Conservation (phyloP, 2,888 invertebrate species). For the Fragum sueziense region DNA sequence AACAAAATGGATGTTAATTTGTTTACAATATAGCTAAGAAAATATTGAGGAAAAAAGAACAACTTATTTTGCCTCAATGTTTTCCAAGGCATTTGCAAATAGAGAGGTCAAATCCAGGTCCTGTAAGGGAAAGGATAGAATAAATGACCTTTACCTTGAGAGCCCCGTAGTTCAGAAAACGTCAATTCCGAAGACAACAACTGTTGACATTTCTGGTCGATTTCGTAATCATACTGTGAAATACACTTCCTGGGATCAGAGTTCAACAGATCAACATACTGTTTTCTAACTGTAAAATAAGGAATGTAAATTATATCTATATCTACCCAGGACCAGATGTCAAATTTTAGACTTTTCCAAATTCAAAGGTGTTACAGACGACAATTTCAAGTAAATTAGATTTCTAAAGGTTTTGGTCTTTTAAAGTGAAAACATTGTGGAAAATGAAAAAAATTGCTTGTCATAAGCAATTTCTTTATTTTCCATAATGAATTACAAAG, state of each 20-base stretch:
- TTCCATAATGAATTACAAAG: neutral
- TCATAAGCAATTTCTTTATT: neutral
- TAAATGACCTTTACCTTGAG: constrained; percentile 71
- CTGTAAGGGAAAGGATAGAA: too few relatives aligned
- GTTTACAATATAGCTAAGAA: too few relatives aligned
- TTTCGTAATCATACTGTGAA: constrained; percentile 79
- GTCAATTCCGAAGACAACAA: constrained; percentile 77
- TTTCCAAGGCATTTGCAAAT: neutral
- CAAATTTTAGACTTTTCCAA: neutral
- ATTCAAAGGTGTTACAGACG: too few relatives aligned
- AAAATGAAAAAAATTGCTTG: too few relatives aligned
- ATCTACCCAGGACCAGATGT: neutral
- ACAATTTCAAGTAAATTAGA: too few relatives aligned
- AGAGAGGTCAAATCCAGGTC: too few relatives aligned
- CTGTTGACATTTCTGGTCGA: constrained; percentile 80
- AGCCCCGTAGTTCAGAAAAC: constrained; percentile 76
- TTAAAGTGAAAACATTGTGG: too few relatives aligned
- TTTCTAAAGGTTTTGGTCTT: too few relatives aligned
- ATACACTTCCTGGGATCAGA: constrained; percentile 78
- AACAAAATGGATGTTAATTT: too few relatives aligned
- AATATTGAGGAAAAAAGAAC: too few relatives aligned
- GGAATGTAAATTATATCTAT: too few relatives aligned
- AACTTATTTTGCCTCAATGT: neutral
- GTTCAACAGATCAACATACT: constrained; percentile 77
- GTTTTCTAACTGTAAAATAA: constrained; percentile 74